Percentiles rank a stretch among this genome's conserved stretches.
Evolutionary conservation across 2,113 vertebrate species (phyloP).

Genomic region (Spea bombifrons): DNA sequence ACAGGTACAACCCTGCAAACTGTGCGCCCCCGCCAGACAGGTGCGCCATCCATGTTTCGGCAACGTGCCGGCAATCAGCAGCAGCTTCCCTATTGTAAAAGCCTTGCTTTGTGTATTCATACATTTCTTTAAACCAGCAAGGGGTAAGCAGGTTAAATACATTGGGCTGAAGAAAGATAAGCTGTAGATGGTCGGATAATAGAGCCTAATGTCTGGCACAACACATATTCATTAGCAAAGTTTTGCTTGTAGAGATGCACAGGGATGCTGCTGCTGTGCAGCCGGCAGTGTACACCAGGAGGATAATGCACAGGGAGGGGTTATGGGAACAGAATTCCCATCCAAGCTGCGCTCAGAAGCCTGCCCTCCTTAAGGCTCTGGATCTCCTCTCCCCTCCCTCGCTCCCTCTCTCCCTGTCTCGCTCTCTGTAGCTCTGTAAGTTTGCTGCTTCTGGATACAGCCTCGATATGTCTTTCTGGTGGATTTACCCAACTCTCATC

Average conservation of each 20-base stretch:
- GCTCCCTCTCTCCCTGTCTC: neutral
- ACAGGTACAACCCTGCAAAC: too few relatives aligned
- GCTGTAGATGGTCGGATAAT: too few relatives aligned
- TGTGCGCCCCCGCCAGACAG: too few relatives aligned
- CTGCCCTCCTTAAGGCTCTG: slow-evolving; percentile 41
- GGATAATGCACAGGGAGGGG: slow-evolving; percentile 46
- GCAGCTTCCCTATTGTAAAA: too few relatives aligned
- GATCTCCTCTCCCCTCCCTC: slow-evolving; percentile 24
- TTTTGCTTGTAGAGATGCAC: slow-evolving; percentile 13
- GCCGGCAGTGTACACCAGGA: slow-evolving; percentile 42
- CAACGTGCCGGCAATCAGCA: too few relatives aligned
- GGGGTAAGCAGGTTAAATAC: too few relatives aligned
- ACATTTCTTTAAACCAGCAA: too few relatives aligned
- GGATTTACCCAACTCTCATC: slow-evolving; percentile 38
- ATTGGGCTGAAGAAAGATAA: too few relatives aligned
- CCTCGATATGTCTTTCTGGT: slow-evolving; percentile 47
- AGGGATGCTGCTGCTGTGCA: slow-evolving; percentile 24
- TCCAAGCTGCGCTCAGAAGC: slow-evolving; percentile 44
- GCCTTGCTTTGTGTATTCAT: too few relatives aligned
- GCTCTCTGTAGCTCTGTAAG: slow-evolving; percentile 40
- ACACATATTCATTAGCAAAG: neutral
- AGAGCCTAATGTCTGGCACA: too few relatives aligned
- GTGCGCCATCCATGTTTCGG: too few relatives aligned
- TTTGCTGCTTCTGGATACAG: slow-evolving; percentile 34
- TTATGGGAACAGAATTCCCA: slow-evolving; percentile 48